phyloP scores from a whole-genome alignment of 2,888 invertebrate species.

The Trachelus tabidus region DNA sequence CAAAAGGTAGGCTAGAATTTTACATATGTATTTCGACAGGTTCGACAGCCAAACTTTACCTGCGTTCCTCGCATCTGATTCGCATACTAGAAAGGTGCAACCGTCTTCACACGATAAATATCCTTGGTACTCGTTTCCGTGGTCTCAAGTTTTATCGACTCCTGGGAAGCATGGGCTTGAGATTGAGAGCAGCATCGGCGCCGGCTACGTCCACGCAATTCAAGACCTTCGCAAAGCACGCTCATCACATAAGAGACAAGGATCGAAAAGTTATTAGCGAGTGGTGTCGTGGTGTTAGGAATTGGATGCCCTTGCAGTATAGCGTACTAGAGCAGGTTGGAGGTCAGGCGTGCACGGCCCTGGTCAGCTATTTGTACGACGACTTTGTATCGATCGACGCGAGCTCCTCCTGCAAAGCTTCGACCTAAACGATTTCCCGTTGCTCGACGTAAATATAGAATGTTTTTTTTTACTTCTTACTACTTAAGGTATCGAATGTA shows the following conservation, averaged over 20 bases:
- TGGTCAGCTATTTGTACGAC: constrained; percentile 41
- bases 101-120: constrained; percentile 48
- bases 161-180: constrained; percentile 41
- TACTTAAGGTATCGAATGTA: not conserved
- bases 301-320: constrained; percentile 45
- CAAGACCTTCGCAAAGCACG: constrained; percentile 41
- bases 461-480: not conserved
- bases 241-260: constrained; percentile 35
- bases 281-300: constrained; percentile 29
- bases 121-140: constrained; percentile 43
- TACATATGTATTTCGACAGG: constrained; percentile 22
- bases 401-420: not conserved
- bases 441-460: not conserved
- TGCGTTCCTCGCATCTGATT: constrained; percentile 43
- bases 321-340: constrained; percentile 28
- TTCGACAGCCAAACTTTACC: constrained; percentile 41
- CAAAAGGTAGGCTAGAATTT: not conserved
- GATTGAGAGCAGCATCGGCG: constrained; percentile 32
- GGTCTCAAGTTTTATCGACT: constrained; percentile 50
- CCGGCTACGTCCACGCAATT: constrained; percentile 42
- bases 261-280: constrained; percentile 36
- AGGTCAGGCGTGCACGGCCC: constrained; percentile 19
- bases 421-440: not conserved
- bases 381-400: constrained; percentile 33
- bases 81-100: constrained; percentile 49